Percentiles rank a stretch among this genome's conserved stretches.
phyloP scores from a whole-genome alignment of 37 sponge, comb jelly and placozoan genomes.

The Theonella swinhoei region DNA sequence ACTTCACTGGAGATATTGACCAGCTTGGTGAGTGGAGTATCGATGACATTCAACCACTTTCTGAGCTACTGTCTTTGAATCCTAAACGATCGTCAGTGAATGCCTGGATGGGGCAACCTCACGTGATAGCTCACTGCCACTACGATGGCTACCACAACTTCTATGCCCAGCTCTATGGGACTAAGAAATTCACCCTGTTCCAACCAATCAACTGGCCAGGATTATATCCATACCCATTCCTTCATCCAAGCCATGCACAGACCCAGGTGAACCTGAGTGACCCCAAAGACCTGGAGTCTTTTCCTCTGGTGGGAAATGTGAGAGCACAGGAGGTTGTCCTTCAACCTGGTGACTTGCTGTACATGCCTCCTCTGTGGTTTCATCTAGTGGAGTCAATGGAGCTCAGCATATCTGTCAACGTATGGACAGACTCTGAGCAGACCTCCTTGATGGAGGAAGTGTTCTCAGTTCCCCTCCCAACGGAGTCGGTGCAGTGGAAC shows the following conservation, averaged over 20 bases:
- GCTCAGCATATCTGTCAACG: constrained; percentile 88
- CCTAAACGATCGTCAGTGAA: constrained; percentile 77
- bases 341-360: constrained; percentile 86
- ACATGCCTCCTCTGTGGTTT: constrained; percentile 93
- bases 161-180: constrained; percentile 87
- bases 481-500: constrained; percentile 27
- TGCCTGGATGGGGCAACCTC: constrained; percentile 90
- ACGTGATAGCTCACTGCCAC: constrained; percentile 92
- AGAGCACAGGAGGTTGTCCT: constrained; percentile 58
- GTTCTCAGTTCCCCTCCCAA: constrained; percentile 52
- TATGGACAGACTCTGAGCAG: constrained; percentile 86
- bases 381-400: constrained; percentile 81
- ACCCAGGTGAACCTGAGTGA: constrained; percentile 85
- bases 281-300: constrained; percentile 6
- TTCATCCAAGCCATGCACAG: constrained; percentile 93
- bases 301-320: constrained; percentile 38
- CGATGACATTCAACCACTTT: constrained; percentile 70
- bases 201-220: constrained; percentile 77
- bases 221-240: constrained; percentile 86
- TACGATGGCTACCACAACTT: constrained; percentile 97
- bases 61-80: constrained; percentile 77
- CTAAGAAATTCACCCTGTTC: constrained; percentile 76
- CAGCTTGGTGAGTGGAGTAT: constrained; percentile 80
- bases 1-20: constrained; percentile 87
- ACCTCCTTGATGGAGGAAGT: constrained; percentile 38